Conservation (phyloP, 2,113 vertebrate species). For the Asarcornis scutulata region DNA sequence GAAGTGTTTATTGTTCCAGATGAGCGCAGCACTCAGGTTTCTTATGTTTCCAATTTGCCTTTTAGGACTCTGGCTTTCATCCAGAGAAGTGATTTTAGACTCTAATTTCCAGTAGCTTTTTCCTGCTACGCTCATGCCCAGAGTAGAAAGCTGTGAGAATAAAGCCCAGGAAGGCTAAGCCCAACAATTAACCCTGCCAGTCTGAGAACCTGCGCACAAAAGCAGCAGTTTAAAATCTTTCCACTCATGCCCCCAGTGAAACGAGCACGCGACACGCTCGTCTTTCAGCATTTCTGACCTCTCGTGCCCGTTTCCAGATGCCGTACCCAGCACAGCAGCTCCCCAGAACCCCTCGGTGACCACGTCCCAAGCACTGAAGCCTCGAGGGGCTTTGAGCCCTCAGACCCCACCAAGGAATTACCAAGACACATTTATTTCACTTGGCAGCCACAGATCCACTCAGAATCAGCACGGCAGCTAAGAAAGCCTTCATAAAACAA, state of each 20-base stretch:
- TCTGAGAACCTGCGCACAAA: not conserved
- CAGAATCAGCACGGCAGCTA: not conserved
- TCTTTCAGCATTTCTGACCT: not conserved
- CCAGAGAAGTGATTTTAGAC: conserved; percentile 44
- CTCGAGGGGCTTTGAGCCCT: too few species aligned
- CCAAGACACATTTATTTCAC: too few species aligned
- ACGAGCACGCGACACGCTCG: not conserved
- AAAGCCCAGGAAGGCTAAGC: not conserved
- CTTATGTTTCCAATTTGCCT: conserved; percentile 63
- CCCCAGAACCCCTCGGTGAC: too few species aligned
- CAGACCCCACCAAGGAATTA: too few species aligned
- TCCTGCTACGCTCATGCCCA: not conserved
- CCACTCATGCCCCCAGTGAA: not conserved
- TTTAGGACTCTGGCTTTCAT: conserved; percentile 47
- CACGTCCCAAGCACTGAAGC: too few species aligned
- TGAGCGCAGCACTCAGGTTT: conserved; percentile 36
- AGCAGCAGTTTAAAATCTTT: not conserved
- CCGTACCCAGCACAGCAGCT: too few species aligned
- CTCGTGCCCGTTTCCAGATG: not conserved
- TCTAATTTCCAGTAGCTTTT: conserved; percentile 58
- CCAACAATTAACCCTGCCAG: conserved; percentile 5
- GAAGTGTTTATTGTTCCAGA: conserved; percentile 64
- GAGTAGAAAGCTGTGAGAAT: not conserved
- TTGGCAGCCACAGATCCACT: not conserved
- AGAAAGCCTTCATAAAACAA: not conserved